phyloP scores from a whole-genome alignment of 2,113 vertebrate species.

The Apodemus sylvaticus region DNA sequence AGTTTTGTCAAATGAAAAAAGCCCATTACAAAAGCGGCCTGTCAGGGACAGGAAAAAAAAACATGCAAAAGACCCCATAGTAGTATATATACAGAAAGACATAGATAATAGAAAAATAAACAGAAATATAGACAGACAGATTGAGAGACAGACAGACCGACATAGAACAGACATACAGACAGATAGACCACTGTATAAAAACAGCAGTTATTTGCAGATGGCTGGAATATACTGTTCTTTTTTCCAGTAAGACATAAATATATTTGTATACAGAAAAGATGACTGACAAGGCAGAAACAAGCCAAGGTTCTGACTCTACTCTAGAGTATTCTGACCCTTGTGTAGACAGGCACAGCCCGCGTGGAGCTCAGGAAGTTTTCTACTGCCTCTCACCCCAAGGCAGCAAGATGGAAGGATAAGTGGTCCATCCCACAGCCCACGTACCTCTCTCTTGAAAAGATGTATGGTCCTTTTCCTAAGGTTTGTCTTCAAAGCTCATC shows the following conservation, averaged over 20 bases:
- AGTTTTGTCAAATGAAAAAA: conserved; percentile 19
- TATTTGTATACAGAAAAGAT: neutral
- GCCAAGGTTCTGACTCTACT: neutral
- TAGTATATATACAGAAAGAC: neutral
- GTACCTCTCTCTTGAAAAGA: neutral
- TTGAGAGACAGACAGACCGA: no score
- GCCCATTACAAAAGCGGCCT: neutral
- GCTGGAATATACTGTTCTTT: neutral
- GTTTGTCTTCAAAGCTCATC: neutral
- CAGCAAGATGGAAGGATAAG: no score
- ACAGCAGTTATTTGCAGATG: neutral
- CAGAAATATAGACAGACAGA: no score
- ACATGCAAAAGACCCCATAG: neutral
- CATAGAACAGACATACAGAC: neutral
- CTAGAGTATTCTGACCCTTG: neutral
- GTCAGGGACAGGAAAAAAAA: neutral
- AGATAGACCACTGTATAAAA: neutral
- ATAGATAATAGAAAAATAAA: neutral
- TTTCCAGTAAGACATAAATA: neutral
- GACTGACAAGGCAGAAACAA: neutral
- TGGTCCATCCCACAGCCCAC: accelerated
- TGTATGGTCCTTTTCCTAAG: neutral
- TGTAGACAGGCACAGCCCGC: no score
- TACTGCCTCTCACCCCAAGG: neutral
- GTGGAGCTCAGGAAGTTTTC: neutral